Evolutionary conservation across 2,888 invertebrate species (phyloP), one percentile per base, ranked within the genome.

Genomic region (Metellina segmentata): DNA sequence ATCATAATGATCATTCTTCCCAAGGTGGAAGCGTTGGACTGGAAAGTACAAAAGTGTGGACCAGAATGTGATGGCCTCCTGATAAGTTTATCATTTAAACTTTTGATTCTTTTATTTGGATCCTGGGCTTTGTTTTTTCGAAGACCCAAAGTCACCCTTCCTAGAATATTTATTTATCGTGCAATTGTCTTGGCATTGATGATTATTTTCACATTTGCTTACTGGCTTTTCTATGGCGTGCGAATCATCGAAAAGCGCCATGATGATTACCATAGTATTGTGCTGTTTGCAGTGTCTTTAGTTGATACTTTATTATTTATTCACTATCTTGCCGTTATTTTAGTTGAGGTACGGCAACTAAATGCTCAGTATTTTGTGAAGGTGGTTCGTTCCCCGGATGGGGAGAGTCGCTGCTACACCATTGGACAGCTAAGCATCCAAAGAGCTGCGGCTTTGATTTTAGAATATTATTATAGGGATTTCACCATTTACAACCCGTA

Each of bases 401-500:
- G 99, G 0, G 97, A 98, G 94, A 97, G 98, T 93, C 96, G 96
- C 94, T 97, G 98, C 0, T 99, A 98, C 95, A 96, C 97, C n/a
- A 96, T 98, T 69, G 94, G 95, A 8, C 97, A 97, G 95, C 95
- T 99, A 93, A 98, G 98, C 94, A 98, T 99, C 94, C 99, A 99
- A 95, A 96, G 99, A 94, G 98, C 99, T 0, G 99, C 99, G 0
- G 97, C 98, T 9, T 98, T 98, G 97, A 97, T 98, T 6, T 95
- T 99, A 72, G 98, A 99, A 95, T 97, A 97, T 94, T 99, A 99
- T 95, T 99, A 99, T 94, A 97, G 98, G 0, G 98, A 98, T 94
- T 99, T 99, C 95, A 97, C 98, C 0, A 97, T 98, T 93, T 99
- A 98, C 95, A 99, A 99, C 95, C 99, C 99, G 0, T 99, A 99